Evolutionary conservation across 2,797 vertebrate species (phyloP).

Genomic region (Bryconaethiops microstoma): DNA sequence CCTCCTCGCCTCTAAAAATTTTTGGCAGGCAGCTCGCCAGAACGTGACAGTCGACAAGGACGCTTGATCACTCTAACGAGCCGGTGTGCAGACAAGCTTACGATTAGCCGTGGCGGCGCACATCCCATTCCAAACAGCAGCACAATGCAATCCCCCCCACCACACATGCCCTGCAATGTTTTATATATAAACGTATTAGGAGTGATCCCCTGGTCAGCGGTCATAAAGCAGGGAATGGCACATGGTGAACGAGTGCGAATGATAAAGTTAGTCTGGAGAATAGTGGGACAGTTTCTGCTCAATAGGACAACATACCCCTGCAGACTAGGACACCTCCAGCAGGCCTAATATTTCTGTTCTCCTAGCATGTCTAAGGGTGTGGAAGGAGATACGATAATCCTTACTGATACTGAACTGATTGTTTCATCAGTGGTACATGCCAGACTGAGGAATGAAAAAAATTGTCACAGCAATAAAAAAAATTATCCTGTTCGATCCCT

Average conservation of each 20-base stretch:
- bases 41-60: constrained; percentile 56
- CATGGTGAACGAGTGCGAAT: constrained; percentile 23
- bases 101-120: constrained; percentile 31
- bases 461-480: not conserved
- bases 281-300: constrained; percentile 4
- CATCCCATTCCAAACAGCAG: constrained; percentile 3
- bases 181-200: constrained; percentile 42
- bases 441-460: not conserved
- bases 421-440: not conserved
- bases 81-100: constrained; percentile 31
- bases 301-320: not conserved
- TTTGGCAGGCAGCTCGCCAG: constrained; percentile 43
- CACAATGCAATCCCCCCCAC: constrained; percentile 38
- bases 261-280: constrained; percentile 17
- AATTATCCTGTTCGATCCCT: not conserved
- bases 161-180: constrained; percentile 5
- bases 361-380: not conserved
- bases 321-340: not conserved
- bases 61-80: constrained; percentile 76
- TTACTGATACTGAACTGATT: not conserved
- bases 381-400: not conserved
- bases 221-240: constrained; percentile 43
- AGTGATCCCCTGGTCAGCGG: constrained; percentile 6
- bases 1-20: constrained; percentile 48
- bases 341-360: no score